Evolutionary conservation across 2,113 vertebrate species (phyloP).

Genomic region (Gallinago undulata): DNA sequence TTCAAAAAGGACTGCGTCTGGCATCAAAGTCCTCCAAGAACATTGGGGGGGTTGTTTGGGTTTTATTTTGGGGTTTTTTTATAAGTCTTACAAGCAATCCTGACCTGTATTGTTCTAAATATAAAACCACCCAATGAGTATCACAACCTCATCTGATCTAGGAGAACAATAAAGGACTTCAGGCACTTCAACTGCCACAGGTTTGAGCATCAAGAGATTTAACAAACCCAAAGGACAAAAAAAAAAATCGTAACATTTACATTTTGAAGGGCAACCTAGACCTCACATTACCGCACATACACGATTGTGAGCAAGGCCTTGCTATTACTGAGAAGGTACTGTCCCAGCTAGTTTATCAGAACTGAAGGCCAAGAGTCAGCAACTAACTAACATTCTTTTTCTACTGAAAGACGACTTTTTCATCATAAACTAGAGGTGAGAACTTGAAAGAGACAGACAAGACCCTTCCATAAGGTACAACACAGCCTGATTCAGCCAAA

Average conservation of each 20-base stretch:
- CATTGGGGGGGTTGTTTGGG: not conserved
- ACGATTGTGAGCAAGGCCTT: not conserved
- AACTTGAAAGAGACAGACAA: not conserved
- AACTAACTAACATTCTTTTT: not conserved
- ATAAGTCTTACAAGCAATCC: not conserved
- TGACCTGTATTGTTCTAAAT: not conserved
- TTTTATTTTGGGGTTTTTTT: not conserved
- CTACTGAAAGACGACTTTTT: not conserved
- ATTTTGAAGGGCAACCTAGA: not conserved
- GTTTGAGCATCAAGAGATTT: not conserved
- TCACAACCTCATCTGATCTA: not conserved
- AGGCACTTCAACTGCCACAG: not conserved
- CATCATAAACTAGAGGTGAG: not conserved
- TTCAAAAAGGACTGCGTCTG: not conserved
- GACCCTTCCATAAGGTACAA: not conserved
- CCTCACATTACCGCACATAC: not conserved
- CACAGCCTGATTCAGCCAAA: not conserved
- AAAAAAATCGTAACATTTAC: not conserved
- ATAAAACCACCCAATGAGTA: not conserved
- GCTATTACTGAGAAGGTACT: not conserved
- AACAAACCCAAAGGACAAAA: not conserved
- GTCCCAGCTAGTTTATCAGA: not conserved
- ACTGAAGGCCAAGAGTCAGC: not conserved
- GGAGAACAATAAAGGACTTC: not conserved
- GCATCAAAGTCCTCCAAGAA: not conserved